These are phyloP conservation scores for Microvelia longipes DNA, from an alignment of 1,140 invertebrate genomes.

Conservation along the genomic window DNA sequence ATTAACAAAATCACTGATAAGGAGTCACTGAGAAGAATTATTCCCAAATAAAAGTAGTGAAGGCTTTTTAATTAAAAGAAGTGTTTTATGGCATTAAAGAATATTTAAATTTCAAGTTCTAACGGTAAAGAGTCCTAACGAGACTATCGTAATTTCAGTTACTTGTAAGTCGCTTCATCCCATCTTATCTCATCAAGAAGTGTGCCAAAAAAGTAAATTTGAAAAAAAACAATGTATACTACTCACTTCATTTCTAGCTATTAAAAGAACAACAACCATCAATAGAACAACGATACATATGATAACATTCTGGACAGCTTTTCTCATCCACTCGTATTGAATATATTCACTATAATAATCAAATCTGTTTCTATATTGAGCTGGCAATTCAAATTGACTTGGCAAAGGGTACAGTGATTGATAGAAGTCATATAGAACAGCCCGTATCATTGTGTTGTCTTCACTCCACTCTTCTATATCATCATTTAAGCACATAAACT, in stretches of 20 bases:
- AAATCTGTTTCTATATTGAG: constrained; percentile 54
- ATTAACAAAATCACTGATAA: too few species aligned
- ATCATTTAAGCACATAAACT: constrained; percentile 77
- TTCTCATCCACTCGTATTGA: not conserved
- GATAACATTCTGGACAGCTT: not conserved
- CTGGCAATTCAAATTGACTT: constrained; percentile 57
- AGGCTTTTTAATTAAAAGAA: too few species aligned
- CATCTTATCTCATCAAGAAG: too few species aligned
- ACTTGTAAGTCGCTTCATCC: too few species aligned
- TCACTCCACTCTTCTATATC: constrained; percentile 49
- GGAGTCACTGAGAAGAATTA: too few species aligned
- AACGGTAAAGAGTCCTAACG: too few species aligned
- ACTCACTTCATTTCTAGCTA: not conserved
- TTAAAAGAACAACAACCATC: not conserved
- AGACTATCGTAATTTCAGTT: too few species aligned
- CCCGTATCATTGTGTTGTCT: constrained; percentile 51
- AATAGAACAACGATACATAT: not conserved
- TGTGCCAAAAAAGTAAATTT: too few species aligned
- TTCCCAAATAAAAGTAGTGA: too few species aligned
- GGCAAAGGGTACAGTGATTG: constrained; percentile 53
- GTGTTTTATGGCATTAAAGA: too few species aligned
- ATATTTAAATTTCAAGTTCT: too few species aligned
- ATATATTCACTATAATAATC: not conserved
- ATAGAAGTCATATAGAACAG: constrained; percentile 60
- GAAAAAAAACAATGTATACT: too few species aligned